Evolutionary conservation across 35 echinoderm and acorn worm species (phyloP).

Genomic region (Ophiothrix spiculata): DNA sequence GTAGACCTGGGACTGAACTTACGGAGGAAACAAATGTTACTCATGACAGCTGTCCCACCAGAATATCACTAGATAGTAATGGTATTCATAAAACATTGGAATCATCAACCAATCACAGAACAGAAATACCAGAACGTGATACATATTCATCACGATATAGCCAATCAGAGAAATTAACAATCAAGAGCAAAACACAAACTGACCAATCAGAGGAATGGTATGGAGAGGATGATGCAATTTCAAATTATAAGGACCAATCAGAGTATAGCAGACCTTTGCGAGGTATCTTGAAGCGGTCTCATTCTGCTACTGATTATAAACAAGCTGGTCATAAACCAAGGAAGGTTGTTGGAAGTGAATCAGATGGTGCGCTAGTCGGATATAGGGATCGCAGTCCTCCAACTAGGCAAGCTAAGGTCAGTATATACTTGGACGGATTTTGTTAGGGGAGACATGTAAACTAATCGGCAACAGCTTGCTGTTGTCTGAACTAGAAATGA

Average conservation of each 20-base stretch:
- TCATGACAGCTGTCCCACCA: too few species aligned
- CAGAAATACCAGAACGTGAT: neutral
- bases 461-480: too few species aligned
- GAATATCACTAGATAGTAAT: too few species aligned
- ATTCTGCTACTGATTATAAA: neutral
- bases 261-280: neutral
- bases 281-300: neutral
- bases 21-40: neutral
- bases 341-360: neutral
- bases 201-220: neutral
- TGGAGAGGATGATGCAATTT: neutral
- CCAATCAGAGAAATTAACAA: neutral
- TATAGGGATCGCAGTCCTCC: too few species aligned
- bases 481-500: too few species aligned
- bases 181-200: too few species aligned
- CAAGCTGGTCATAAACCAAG: neutral
- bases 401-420: too few species aligned
- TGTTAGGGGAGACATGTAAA: too few species aligned
- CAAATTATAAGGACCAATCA: neutral
- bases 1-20: neutral
- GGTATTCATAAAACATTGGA: too few species aligned
- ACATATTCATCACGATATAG: neutral
- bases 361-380: neutral
- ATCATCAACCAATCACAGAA: neutral
- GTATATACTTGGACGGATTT: too few species aligned